A percentile compares a stretch with the other conserved stretches of the same genome.
phyloP scores from a whole-genome alignment of 2,113 vertebrate genomes.

The Bubo blakistoni region DNA sequence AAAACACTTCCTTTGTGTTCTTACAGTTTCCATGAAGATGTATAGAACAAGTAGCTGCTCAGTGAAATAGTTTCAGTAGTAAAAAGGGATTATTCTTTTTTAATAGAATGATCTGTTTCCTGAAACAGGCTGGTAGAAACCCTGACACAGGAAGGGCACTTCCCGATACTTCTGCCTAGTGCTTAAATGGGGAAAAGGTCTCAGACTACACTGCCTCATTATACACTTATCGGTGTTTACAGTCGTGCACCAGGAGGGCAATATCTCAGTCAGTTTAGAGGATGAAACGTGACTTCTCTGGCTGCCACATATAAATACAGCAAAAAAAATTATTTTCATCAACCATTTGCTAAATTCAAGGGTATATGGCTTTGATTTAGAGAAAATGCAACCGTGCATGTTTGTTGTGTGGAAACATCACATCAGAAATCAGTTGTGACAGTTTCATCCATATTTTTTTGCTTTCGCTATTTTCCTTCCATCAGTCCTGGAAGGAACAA shows the following conservation, averaged over 20 bases:
- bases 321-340: background rate
- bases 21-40: background rate
- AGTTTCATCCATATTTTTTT: background rate
- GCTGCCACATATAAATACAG: background rate
- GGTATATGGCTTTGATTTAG: background rate
- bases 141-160: background rate
- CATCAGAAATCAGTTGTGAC: background rate
- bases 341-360: background rate
- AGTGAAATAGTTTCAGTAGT: background rate
- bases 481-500: background rate
- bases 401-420: background rate
- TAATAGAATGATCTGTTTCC: background rate
- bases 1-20: background rate
- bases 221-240: rapidly evolving
- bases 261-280: background rate
- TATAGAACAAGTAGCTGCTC: background rate
- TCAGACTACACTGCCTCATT: background rate
- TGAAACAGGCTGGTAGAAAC: background rate
- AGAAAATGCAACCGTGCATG: background rate
- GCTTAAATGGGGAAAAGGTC: background rate
- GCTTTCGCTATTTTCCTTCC: background rate
- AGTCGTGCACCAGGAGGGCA: rapidly evolving
- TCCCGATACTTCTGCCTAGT: background rate
- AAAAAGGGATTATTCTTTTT: background rate
- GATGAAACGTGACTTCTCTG: background rate